phyloP scores from a whole-genome alignment of 2,113 vertebrate genomes.

The Microtus oregoni region DNA sequence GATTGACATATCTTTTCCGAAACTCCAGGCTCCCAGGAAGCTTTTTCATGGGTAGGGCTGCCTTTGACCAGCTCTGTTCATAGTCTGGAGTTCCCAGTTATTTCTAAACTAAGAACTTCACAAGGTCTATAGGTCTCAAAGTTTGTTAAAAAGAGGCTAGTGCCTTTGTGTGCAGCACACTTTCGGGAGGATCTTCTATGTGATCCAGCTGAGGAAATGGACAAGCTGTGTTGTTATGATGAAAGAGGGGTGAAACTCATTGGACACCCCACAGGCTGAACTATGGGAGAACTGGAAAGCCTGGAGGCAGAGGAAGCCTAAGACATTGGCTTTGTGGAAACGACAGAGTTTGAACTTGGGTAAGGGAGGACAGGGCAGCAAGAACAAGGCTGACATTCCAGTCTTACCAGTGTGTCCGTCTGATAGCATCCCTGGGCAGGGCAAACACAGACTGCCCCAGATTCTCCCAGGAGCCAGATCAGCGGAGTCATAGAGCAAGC shows the following conservation, averaged over 20 bases:
- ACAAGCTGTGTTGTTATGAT: neutral
- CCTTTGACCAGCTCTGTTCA: neutral
- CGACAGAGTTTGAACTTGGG: neutral
- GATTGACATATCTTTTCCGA: neutral
- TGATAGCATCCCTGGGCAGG: too few relatives aligned
- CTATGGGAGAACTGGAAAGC: neutral
- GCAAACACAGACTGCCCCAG: neutral
- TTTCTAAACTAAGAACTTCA: conserved; percentile 43
- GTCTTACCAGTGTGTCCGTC: neutral
- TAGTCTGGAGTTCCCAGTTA: neutral
- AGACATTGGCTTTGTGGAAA: neutral
- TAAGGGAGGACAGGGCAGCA: neutral
- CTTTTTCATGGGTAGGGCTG: neutral
- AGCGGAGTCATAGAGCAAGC: neutral
- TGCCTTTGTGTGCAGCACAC: neutral
- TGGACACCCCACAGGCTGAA: neutral
- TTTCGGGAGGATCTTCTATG: neutral
- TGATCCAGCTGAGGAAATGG: conserved; percentile 15
- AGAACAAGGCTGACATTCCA: neutral
- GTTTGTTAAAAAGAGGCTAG: neutral
- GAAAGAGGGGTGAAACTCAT: neutral
- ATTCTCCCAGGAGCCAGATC: neutral
- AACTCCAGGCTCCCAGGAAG: neutral
- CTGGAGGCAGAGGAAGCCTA: neutral
- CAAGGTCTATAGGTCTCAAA: neutral